Conservation (phyloP, 2,113 vertebrate species). For the Phyllostomus hastatus region DNA sequence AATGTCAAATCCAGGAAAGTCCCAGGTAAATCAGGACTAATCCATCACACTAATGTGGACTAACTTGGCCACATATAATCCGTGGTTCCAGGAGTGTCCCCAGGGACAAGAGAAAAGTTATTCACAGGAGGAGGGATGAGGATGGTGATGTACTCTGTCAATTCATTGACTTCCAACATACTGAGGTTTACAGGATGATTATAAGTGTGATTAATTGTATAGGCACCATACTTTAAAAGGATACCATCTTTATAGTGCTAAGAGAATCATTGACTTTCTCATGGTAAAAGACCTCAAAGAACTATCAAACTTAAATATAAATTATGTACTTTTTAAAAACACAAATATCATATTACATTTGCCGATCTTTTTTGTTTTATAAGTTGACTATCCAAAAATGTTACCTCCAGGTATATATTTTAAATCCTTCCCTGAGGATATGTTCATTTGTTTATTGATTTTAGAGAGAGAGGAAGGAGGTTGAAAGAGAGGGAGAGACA, state of each 20-base stretch:
- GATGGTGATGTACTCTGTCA: neutral
- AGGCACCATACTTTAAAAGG: neutral
- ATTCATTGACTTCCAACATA: neutral
- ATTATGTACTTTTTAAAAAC: neutral
- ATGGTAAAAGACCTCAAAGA: neutral
- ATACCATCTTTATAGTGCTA: neutral
- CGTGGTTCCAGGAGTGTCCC: neutral
- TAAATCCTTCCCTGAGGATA: no score
- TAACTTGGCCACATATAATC: neutral
- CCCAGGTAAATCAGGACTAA: neutral
- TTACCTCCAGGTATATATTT: neutral
- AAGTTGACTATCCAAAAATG: neutral
- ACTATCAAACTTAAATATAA: neutral
- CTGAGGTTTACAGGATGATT: neutral
- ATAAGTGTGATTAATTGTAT: neutral
- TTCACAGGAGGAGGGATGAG: rapidly evolving
- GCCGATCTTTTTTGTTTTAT: neutral
- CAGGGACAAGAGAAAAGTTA: neutral
- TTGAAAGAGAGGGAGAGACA: no score
- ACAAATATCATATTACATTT: neutral
- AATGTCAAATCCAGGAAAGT: neutral
- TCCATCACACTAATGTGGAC: neutral
- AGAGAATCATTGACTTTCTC: neutral
- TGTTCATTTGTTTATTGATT: no score
- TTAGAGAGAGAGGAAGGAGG: no score